Evolutionary conservation across 1,140 invertebrate species (phyloP), one percentile per base, ranked within the genome.

Genomic region (Drosophila santomea): DNA sequence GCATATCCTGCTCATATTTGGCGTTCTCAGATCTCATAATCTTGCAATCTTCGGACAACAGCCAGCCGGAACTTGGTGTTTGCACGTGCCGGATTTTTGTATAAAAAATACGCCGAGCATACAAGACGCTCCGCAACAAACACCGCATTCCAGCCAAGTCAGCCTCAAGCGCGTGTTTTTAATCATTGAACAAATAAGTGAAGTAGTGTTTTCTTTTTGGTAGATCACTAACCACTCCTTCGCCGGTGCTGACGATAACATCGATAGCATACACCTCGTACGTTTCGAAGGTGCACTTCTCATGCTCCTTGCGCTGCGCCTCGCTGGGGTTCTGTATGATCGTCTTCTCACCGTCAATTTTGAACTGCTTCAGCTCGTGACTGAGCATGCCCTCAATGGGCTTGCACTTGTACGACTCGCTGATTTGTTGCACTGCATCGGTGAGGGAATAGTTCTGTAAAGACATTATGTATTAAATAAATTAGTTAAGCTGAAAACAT

Each of bases 221-320:
- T 2, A 25, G 25, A 55, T 10, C 50, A 93, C 93, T 92, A 88
- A 95, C 95, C 72, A 95, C 93, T 76, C 97, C 98, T 92, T 98
- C 98, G 38, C 98, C 98, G 50, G 97, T 97, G 91, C 97, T 98
- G 51, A 99, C 95, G 43, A 99, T 94, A 12, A 99, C 97, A 95
- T 99, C 99, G 94, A 99, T 97, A 35, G 97, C 98, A 94, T 99
- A 99, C 3, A 99, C 98, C 94, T 99, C 99, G 93, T 99, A 96
- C 58, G 97, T 96, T 92, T 99, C 98, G 93, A 99, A 96, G 66
- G 97, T 97, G 93, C 96, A 98, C 92, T 99, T 99, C 93, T 99
- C 99, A 92, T 99, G 97, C 92, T 99, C 98, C 92, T 99, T 98
- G 79, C 97, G 97, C 92, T 99, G 99, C 50, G 97, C 97, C 92